Base-by-base conservation (phyloP, 2,888 invertebrate genomes). In the Lottia scabra region DNA sequence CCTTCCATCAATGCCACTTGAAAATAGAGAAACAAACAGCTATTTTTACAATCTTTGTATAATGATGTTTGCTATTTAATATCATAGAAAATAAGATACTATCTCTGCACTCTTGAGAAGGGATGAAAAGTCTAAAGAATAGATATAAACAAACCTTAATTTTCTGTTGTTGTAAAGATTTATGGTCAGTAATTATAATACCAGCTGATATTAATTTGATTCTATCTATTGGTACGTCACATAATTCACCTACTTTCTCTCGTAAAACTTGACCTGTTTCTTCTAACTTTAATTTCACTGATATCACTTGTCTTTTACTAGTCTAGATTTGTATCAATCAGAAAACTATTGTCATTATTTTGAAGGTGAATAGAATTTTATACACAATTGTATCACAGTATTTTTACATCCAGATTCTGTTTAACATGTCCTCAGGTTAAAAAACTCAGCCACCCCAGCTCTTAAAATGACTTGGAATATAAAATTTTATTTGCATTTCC, bases 151-250 rank as follows among this genome's bases (percentile, higher is more conserved):
- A 75, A 73, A 88, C 88, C 82, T 84, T 87, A 13, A 89, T 71
- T 48, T 81, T 79, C 71, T 89, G 88, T 6, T 82, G 75, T 10
- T 72, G 69, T 27, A 89, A 77, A 16, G 78, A 65, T 4, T 62
- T 30, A 3, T 82, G 74, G 64, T 88, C 86, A 16, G 74, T 78
- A 62, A 89, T 77, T 5, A 88, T 83, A 62, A 76, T 80, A 8
- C 89, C 89, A 65, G 78, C 72, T 72, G 81, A 82, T 30, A 89
- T 88, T n/a, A 88, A 70, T 72, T 88, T 89, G 2, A 86, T 73
- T 48, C 79, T 80, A 19, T 80, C 75, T 13, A 26, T 27, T 2
- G 79, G 73, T 10, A 76, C 63, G 26, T 71, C 76, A 56, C 77
- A 70, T 23, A 76, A 70, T 3, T 77, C 72, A 10, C 84, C 68